Base-by-base conservation (phyloP, 53 echinoderm and acorn worm genomes). In the Actinopyga echinites region DNA sequence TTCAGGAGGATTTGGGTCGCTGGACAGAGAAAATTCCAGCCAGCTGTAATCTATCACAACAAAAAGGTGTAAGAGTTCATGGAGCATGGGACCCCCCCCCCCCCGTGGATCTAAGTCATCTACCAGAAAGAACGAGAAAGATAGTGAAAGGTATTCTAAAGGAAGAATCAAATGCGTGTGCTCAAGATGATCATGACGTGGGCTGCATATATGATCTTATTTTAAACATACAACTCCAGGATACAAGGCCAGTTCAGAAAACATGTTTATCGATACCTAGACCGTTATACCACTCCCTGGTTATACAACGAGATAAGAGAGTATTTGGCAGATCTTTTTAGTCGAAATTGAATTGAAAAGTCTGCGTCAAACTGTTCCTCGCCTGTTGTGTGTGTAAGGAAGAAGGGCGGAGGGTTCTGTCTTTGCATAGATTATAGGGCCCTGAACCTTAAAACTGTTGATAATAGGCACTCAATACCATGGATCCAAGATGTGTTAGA, bases 171-270 rank as follows among this genome's bases (percentile, higher is more conserved):
- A 26, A 33, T 22, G 65, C 79, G 4, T 89, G 84, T 85, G 79
- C 89, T 21, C 77, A 38, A 89, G 89, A 89, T 85, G 89, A 89
- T 15, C n/a, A 64, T 8, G 89, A 89, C 56, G 19, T 54, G 21
- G 84, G 84, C 20, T 43, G 44, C 34, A 84, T 58, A 8, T 26
- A 32, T 20, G 83, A 82, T 42, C 49, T 87, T 34, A 53, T 74
- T 32, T 55, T 83, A 69, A 38, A 65, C 8, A 85, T 89, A 26
- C 9, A 57, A n/a, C 80, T 63, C 2, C 21, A 57, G 37, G 83
- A 83, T 67, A 61, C 29, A 3, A 68, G 20, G 26, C 83, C 83
- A 66, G 83, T 83, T 19, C 83, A 83, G 67, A 66, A 68, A 45
- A 68, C 85, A 10, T 87, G 87, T 58, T 38, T 74, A 45, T 90